Conservation (phyloP, 2,888 invertebrate genomes). For the Incurvaria masculella region DNA sequence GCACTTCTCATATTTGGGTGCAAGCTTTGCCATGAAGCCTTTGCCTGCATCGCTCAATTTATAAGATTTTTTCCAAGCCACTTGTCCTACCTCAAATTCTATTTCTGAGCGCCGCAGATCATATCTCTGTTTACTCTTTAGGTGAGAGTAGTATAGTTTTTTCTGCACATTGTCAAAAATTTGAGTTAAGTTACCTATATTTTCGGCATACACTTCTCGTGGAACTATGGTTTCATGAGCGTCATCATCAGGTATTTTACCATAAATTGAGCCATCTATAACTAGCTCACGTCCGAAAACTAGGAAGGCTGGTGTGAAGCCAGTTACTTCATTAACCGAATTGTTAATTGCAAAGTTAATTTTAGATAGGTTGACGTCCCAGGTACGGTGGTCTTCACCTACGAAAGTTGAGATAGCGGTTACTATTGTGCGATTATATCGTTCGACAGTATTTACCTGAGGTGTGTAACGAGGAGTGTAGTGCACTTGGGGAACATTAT, state of each 20-base stretch:
- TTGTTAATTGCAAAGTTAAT: conserved; percentile 20
- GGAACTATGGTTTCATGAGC: conserved; percentile 8
- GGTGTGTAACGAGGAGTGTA: conserved; percentile 7
- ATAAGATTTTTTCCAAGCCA: conserved; percentile 17
- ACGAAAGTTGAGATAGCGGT: conserved; percentile 1
- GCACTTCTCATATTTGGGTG: background rate
- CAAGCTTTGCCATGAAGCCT: conserved; percentile 2
- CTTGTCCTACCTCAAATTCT: conserved; percentile 10
- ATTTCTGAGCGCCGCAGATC: background rate
- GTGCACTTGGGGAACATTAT: conserved; percentile 8
- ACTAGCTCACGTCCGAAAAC: conserved; percentile 16
- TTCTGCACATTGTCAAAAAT: conserved; percentile 3
- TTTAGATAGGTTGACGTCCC: conserved; percentile 19
- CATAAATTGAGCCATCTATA: background rate
- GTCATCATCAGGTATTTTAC: background rate
- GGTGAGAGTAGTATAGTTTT: background rate
- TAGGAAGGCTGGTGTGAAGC: conserved; percentile 17
- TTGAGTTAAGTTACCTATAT: conserved; percentile 1
- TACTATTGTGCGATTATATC: conserved; percentile 5
- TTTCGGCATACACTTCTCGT: conserved; percentile 6
- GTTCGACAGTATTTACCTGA: conserved; percentile 5
- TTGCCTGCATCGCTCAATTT: conserved; percentile 14
- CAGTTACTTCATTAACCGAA: conserved; percentile 10
- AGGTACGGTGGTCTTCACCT: conserved; percentile 11
- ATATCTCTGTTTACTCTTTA: background rate